Percentiles rank a stretch among this genome's conserved stretches.
phyloP scores from a whole-genome alignment of 2,888 invertebrate species.

The Carpatolechia fugitivella region DNA sequence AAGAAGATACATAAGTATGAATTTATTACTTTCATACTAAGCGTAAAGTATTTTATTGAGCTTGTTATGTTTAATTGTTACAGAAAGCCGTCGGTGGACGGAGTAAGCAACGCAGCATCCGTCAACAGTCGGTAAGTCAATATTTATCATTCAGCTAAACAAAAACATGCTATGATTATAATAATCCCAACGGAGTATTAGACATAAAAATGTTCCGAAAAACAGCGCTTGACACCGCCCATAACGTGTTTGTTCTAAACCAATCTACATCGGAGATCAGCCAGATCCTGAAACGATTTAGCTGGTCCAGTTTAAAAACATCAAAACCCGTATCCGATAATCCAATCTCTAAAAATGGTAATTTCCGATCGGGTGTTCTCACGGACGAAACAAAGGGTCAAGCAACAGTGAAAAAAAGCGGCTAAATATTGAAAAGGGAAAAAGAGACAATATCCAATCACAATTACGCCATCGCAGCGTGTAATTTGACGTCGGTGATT shows the following conservation, averaged over 20 bases:
- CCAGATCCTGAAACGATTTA: constrained; percentile 42
- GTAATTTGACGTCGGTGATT: constrained; percentile 25
- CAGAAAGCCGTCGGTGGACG: constrained; percentile 93
- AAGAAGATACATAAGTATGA: too few species aligned
- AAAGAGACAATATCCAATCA: constrained; percentile 69
- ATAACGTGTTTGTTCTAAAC: constrained; percentile 56
- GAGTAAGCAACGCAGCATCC: constrained; percentile 89
- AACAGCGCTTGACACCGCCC: constrained; percentile 43
- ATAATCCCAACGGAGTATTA: neutral
- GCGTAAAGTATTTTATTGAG: too few species aligned
- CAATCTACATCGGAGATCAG: constrained; percentile 50
- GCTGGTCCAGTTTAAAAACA: constrained; percentile 46
- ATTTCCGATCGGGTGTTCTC: constrained; percentile 68
- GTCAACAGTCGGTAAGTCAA: constrained; percentile 91
- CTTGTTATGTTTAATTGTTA: constrained; percentile 77
- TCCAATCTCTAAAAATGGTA: constrained; percentile 77
- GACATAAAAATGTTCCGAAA: constrained; percentile 11
- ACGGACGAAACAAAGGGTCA: constrained; percentile 68
- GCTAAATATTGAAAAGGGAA: constrained; percentile 49
- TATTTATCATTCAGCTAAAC: neutral
- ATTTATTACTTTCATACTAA: too few species aligned
- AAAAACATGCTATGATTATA: neutral
- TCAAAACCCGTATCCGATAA: constrained; percentile 56
- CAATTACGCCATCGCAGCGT: constrained; percentile 52
- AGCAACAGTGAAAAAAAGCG: constrained; percentile 53